phyloP scores from a whole-genome alignment of 2,888 invertebrate genomes.

The Brenthis ino region DNA sequence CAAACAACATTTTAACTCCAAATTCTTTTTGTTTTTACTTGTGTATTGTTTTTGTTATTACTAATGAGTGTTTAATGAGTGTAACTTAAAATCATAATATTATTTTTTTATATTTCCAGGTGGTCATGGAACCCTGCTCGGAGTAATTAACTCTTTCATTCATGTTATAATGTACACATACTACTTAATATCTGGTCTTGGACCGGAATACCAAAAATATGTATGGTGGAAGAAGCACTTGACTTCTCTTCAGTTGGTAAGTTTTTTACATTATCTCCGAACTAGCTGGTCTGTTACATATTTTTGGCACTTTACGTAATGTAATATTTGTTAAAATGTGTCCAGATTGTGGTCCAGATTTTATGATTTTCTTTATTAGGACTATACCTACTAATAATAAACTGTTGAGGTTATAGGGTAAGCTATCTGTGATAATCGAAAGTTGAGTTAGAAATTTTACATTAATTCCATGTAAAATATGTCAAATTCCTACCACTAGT shows the following conservation, averaged over 20 bases:
- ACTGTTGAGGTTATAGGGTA: no score
- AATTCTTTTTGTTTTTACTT: no score
- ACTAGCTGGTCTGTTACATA: neutral
- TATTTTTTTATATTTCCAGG: slow-evolving; percentile 76
- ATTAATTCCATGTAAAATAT: no score
- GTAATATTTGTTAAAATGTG: neutral
- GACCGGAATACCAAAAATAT: slow-evolving; percentile 93
- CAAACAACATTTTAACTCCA: no score
- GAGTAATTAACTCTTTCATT: slow-evolving; percentile 93
- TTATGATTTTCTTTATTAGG: no score
- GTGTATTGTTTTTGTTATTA: no score
- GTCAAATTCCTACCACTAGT: no score
- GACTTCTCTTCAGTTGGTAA: slow-evolving; percentile 92
- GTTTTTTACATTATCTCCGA: slow-evolving; percentile 38
- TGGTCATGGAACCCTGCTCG: slow-evolving; percentile 93
- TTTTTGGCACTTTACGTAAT: neutral
- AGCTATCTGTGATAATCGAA: no score
- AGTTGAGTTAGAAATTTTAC: no score
- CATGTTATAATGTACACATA: slow-evolving; percentile 96
- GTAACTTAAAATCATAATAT: neutral
- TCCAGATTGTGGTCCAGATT: no score
- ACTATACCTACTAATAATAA: no score
- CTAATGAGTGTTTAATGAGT: no score
- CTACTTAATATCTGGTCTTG: slow-evolving; percentile 93
- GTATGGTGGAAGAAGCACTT: slow-evolving; percentile 98